These are phyloP conservation scores for Anadara kagoshimensis DNA, from an alignment of 1,140 invertebrate species.

Conservation along the genomic window DNA sequence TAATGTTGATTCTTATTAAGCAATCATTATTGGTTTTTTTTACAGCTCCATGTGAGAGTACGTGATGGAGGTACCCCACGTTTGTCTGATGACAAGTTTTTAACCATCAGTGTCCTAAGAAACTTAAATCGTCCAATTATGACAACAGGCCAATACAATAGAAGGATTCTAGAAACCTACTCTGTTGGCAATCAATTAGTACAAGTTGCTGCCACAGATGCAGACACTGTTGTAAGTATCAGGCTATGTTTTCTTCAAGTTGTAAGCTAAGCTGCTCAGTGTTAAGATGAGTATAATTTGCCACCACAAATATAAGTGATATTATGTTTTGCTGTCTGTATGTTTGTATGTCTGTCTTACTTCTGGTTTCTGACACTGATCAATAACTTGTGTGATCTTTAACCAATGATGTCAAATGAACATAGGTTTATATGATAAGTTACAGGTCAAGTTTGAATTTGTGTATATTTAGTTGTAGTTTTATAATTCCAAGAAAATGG, in stretches of 20 bases:
- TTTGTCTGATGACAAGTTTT: slow-evolving; percentile 37
- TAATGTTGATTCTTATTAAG: too few relatives aligned
- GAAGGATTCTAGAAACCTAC: slow-evolving; percentile 47
- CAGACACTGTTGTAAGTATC: slow-evolving; percentile 49
- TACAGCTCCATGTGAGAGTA: slow-evolving; percentile 47
- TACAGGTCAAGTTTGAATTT: too few relatives aligned
- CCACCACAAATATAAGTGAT: slow-evolving; percentile 4
- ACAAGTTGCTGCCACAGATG: slow-evolving; percentile 45
- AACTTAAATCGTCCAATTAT: slow-evolving; percentile 57
- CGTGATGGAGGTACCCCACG: slow-evolving; percentile 51
- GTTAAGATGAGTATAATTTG: slow-evolving; percentile 25
- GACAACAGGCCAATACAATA: slow-evolving; percentile 23
- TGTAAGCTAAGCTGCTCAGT: slow-evolving; percentile 23
- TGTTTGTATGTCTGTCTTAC: too few relatives aligned
- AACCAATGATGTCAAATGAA: too few relatives aligned
- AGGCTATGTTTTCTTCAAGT: slow-evolving; percentile 11
- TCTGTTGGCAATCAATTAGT: slow-evolving; percentile 40
- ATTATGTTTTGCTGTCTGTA: background rate
- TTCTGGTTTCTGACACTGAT: too few relatives aligned
- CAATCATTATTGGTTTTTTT: background rate
- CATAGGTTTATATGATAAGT: too few relatives aligned
- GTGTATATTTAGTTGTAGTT: too few relatives aligned
- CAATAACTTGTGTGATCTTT: too few relatives aligned
- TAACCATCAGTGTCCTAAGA: slow-evolving; percentile 50
- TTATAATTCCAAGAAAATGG: too few relatives aligned